Base-by-base conservation (phyloP, 2,113 vertebrate species). In the Bombycilla garrulus region DNA sequence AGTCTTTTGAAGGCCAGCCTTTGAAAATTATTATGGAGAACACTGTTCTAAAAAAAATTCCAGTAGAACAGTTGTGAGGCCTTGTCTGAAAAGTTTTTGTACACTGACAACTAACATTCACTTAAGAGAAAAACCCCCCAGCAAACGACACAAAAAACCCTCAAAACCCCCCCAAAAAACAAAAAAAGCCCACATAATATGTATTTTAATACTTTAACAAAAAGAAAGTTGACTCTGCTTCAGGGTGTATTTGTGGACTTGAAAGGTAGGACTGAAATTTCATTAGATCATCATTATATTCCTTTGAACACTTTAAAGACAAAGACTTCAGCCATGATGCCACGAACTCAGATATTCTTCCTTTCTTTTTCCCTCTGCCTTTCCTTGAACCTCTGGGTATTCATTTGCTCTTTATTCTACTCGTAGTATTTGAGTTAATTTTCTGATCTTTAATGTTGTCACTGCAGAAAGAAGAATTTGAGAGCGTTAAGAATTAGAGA, bases 231-330 rank as follows among this genome's bases (percentile, higher is more conserved):
- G 71, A 90, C 14, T 93, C 24, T 67, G 7, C 47, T 88, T 97
- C 89, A 95, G 86, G 94, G 31, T 86, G 42, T 31, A 14, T 90
- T 38, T 77, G 70, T 78, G 15, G 60, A 69, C 70, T 95, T 93
- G 48, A 88, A 71, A 80, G 35, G 20, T 64, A 94, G 77, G 50
- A 86, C 19, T 51, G 58, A 91, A 74, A 92, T 95, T 96, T 89
- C 70, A 62, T 92, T 96, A 95, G 61, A 60, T 22, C 21, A 81
- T 44, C 57, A 10, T 66, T 74, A 80, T 54, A 47, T 92, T 17
- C 45, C 90, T 92, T 79, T 58, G 56, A 95, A 81, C 61, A 22
- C 14, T 96, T 95, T 94, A 90, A 97, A 97, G 61, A 86, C 45
- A 90, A 95, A 90, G 51, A 60, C 3, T 64, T 90, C 6, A 95